Conservation (phyloP, 2,113 vertebrate species). For the Oreochromis spilurus region DNA sequence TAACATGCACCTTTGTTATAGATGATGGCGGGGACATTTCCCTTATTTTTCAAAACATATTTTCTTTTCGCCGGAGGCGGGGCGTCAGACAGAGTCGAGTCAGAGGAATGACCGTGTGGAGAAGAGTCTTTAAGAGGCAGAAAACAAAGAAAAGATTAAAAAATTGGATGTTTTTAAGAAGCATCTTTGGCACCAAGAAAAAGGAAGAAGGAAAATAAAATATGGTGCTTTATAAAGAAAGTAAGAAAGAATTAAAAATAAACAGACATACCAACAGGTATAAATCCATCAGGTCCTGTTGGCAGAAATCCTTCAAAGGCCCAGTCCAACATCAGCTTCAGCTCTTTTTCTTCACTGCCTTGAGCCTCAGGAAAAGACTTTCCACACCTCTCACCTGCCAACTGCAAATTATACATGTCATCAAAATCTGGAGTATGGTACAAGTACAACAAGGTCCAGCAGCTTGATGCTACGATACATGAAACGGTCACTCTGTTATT, state of each 20-base stretch:
- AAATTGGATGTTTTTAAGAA: neutral
- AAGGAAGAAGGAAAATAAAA: neutral
- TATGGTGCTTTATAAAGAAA: neutral
- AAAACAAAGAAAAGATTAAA: neutral
- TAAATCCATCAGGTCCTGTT: conserved; percentile 78
- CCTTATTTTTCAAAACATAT: conserved; percentile 50
- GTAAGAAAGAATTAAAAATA: neutral
- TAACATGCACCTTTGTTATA: conserved; percentile 52
- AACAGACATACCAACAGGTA: conserved; percentile 25
- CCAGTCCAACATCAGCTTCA: conserved; percentile 89
- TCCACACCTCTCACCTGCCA: conserved; percentile 79
- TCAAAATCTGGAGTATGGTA: neutral
- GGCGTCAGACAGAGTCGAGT: conserved; percentile 47
- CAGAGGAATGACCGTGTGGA: conserved; percentile 3
- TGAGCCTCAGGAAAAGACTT: conserved; percentile 75
- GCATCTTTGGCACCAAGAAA: neutral
- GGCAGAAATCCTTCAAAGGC: conserved; percentile 87
- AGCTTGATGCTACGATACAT: neutral
- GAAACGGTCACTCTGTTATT: neutral
- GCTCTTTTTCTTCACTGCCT: conserved; percentile 72
- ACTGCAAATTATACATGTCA: conserved; percentile 58
- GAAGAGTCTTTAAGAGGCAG: neutral
- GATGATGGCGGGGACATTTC: neutral
- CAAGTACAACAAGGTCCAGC: neutral
- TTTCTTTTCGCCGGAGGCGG: conserved; percentile 74